Conservation (phyloP, 2,113 vertebrate genomes). For the Xiphophorus hellerii region DNA sequence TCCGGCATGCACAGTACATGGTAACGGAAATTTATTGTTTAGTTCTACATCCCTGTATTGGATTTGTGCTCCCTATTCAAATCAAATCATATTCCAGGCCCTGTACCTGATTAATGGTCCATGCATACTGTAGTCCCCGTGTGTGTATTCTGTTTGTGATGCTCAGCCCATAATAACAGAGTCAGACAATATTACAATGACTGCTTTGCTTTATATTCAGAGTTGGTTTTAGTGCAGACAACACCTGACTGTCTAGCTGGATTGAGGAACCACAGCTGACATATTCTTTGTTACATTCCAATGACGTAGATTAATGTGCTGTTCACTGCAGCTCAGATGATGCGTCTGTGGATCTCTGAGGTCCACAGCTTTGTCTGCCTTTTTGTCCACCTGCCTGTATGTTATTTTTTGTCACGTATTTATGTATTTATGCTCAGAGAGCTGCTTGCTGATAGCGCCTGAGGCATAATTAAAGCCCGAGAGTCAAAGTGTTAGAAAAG, state of each 20-base stretch:
- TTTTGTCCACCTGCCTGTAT: constrained; percentile 33
- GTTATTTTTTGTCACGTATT: constrained; percentile 46
- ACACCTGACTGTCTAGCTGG: constrained; percentile 38
- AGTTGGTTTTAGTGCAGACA: constrained; percentile 43
- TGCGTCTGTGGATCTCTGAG: constrained; percentile 10
- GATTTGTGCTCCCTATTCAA: constrained; percentile 32
- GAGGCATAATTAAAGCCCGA: constrained; percentile 67
- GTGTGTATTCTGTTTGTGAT: constrained; percentile 39
- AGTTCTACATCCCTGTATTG: constrained; percentile 37
- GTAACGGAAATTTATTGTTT: constrained; percentile 58
- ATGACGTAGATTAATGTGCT: constrained; percentile 46
- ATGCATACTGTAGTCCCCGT: constrained; percentile 17
- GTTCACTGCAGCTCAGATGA: constrained; percentile 30
- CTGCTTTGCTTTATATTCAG: constrained; percentile 59
- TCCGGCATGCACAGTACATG: constrained; percentile 24
- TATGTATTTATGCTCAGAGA: constrained; percentile 62
- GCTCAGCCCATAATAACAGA: constrained; percentile 30
- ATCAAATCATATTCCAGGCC: constrained; percentile 45
- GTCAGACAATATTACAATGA: neutral
- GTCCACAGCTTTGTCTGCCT: constrained; percentile 7
- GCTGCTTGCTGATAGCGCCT: constrained; percentile 38
- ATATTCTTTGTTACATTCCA: constrained; percentile 53
- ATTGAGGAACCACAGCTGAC: constrained; percentile 42
- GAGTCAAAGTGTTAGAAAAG: constrained; percentile 44
- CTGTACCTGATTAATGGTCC: constrained; percentile 51